Evolutionary conservation across 1,140 invertebrate species (phyloP).

Genomic region (Heliconius congener): DNA sequence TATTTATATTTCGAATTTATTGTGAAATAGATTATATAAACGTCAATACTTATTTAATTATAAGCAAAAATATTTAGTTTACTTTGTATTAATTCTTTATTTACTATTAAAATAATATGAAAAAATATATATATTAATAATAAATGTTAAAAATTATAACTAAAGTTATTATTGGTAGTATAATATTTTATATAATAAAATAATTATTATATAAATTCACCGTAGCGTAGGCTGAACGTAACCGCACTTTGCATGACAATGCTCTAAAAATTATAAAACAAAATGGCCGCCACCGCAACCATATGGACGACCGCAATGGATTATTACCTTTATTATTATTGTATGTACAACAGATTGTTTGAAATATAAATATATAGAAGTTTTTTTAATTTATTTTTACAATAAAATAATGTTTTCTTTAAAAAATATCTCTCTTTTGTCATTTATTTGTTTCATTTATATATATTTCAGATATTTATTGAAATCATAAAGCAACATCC

Average conservation of each 20-base stretch:
- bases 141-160: neutral
- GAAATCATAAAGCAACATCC: too few relatives aligned
- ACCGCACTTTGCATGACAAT: constrained; percentile 35
- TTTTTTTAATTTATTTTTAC: too few relatives aligned
- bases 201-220: constrained; percentile 7
- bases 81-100: neutral
- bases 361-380: neutral
- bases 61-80: neutral
- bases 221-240: constrained; percentile 18
- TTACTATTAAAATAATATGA: neutral
- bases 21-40: neutral
- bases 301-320: constrained; percentile 55
- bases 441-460: too few relatives aligned
- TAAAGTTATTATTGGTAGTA: neutral
- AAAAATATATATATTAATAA: neutral
- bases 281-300: constrained; percentile 49
- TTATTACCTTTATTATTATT: constrained; percentile 27
- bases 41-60: neutral
- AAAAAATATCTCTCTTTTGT: too few relatives aligned
- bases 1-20: neutral
- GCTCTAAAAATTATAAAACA: constrained; percentile 44
- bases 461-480: too few relatives aligned
- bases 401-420: neutral
- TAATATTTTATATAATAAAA: constrained; percentile 12
- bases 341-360: constrained; percentile 10